Conservation (phyloP, 2,888 invertebrate genomes). For the Stenurella melanura region DNA sequence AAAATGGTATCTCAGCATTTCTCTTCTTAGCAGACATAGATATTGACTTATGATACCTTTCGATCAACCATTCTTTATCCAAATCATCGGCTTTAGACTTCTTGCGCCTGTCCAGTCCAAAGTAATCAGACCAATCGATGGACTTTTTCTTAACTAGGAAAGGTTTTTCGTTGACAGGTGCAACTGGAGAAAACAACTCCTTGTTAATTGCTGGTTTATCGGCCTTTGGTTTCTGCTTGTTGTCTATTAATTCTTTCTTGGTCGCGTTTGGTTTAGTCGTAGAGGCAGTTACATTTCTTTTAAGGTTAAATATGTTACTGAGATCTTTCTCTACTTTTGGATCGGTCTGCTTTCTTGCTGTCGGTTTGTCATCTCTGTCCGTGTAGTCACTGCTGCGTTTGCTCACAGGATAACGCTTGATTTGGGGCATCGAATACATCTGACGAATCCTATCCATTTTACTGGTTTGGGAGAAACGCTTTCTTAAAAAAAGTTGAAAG, state of each 20-base stretch:
- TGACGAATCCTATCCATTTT: slow-evolving; percentile 49
- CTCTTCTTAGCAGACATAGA: slow-evolving; percentile 66
- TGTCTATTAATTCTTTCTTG: slow-evolving; percentile 50
- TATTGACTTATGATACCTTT: slow-evolving; percentile 77
- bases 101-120: slow-evolving; percentile 87
- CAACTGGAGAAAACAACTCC: slow-evolving; percentile 65
- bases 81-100: slow-evolving; percentile 76
- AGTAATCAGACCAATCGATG: slow-evolving; percentile 91
- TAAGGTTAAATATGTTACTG: slow-evolving; percentile 79
- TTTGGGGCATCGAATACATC: slow-evolving; percentile 53
- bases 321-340: slow-evolving; percentile 83
- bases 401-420: slow-evolving; percentile 80
- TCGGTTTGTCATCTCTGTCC: slow-evolving; percentile 52
- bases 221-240: slow-evolving; percentile 49
- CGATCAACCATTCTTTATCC: slow-evolving; percentile 77
- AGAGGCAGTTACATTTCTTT: slow-evolving; percentile 38
- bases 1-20: slow-evolving; percentile 66
- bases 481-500: slow-evolving; percentile 51
- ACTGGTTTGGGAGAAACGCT: slow-evolving; percentile 54
- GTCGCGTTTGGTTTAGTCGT: slow-evolving; percentile 48
- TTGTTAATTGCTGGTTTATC: slow-evolving; percentile 64
- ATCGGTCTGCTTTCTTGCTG: slow-evolving; percentile 75
- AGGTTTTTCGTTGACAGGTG: slow-evolving; percentile 71
- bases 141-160: slow-evolving; percentile 83
- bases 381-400: slow-evolving; percentile 76